Evolutionary conservation across 2,797 vertebrate genomes (phyloP).

Genomic region (Pristis pectinata): DNA sequence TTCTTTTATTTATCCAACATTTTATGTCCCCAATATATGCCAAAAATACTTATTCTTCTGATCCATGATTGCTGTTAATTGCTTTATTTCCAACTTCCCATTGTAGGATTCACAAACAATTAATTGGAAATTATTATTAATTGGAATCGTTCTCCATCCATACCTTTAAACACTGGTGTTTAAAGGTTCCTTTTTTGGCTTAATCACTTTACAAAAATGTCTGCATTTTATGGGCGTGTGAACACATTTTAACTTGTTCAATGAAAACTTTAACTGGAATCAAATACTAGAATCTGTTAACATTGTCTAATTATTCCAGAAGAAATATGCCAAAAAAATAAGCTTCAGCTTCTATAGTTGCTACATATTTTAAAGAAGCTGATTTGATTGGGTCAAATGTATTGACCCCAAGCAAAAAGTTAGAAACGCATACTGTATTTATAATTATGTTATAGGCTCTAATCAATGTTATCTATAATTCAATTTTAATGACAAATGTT

Average conservation of each 20-base stretch:
- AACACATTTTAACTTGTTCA: slow-evolving; percentile 81
- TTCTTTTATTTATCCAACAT: slow-evolving; percentile 84
- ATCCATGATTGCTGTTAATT: slow-evolving; percentile 87
- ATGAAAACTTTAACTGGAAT: slow-evolving; percentile 62
- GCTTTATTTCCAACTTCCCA: slow-evolving; percentile 81
- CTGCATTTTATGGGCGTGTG: slow-evolving; percentile 96
- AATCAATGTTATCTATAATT: not conserved
- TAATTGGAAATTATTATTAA: slow-evolving; percentile 59
- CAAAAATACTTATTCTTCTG: slow-evolving; percentile 80
- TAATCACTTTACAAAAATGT: slow-evolving; percentile 76
- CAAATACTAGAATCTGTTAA: slow-evolving; percentile 65
- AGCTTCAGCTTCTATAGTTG: too few relatives aligned
- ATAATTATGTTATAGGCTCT: not conserved
- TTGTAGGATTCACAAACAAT: slow-evolving; percentile 81
- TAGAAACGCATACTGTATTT: not conserved
- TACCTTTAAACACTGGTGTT: slow-evolving; percentile 74
- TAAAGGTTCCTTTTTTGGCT: slow-evolving; percentile 68
- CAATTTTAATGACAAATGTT: not conserved
- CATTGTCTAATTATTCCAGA: slow-evolving; percentile 54
- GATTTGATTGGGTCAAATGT: not conserved
- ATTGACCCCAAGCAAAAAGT: not conserved
- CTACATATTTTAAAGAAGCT: too few relatives aligned
- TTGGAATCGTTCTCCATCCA: slow-evolving; percentile 68
- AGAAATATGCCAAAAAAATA: too few relatives aligned
- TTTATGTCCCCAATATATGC: slow-evolving; percentile 81